Percentiles rank a stretch among this genome's conserved stretches.
Evolutionary conservation across 2,113 vertebrate genomes (phyloP).

Genomic region (Alethe diademata): DNA sequence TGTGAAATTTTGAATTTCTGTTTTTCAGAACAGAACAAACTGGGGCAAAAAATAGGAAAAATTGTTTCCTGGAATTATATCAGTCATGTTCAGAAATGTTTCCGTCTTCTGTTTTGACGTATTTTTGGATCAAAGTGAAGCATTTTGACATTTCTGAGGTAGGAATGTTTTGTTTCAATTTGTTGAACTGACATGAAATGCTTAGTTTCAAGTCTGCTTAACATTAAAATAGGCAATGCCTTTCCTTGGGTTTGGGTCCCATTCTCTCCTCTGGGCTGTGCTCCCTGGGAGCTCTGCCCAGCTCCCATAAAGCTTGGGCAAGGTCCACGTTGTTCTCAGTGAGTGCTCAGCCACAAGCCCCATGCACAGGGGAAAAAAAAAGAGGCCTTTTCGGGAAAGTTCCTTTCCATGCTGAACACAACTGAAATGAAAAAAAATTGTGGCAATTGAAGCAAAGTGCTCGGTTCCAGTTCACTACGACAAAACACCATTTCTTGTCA

Average conservation of each 20-base stretch:
- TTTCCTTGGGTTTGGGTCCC: constrained; percentile 48
- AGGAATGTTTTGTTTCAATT: constrained; percentile 66
- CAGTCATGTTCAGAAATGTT: constrained; percentile 24
- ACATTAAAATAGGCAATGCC: constrained; percentile 42
- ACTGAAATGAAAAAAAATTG: neutral
- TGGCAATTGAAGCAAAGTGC: neutral
- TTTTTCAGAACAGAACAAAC: constrained; percentile 26
- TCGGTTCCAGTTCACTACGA: neutral
- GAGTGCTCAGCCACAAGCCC: constrained; percentile 8
- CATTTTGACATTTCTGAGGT: constrained; percentile 60
- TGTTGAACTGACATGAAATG: constrained; percentile 57
- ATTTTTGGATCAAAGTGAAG: constrained; percentile 61
- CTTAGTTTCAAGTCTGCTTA: constrained; percentile 45
- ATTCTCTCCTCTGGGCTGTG: constrained; percentile 39
- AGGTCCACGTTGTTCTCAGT: neutral
- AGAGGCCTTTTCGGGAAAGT: neutral
- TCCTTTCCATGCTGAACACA: neutral
- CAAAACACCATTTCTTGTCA: neutral
- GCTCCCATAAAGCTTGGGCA: constrained; percentile 49
- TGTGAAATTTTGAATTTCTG: neutral
- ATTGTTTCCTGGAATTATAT: constrained; percentile 53
- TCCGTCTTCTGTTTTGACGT: constrained; percentile 3
- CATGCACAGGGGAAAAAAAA: neutral
- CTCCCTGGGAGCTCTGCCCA: constrained; percentile 51
- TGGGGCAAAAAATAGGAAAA: neutral